A percentile compares a stretch with the other conserved stretches of the same genome.
phyloP scores from a whole-genome alignment of 2,797 vertebrate genomes.

The Sebastes umbrosus region DNA sequence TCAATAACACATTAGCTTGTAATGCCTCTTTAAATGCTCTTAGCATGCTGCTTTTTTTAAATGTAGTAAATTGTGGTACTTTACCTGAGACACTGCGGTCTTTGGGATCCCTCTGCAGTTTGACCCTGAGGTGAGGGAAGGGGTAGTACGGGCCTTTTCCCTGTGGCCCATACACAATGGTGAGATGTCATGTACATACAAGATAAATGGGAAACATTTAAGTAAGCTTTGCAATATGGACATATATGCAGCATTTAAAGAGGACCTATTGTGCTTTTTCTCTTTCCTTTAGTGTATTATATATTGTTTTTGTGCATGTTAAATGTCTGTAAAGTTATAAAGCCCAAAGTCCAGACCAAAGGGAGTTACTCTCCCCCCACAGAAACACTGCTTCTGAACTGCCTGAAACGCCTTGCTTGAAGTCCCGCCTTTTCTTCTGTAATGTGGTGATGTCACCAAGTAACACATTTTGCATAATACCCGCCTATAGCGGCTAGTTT shows the following conservation, averaged over 20 bases:
- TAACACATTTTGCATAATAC: too few species aligned
- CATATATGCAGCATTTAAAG: background rate
- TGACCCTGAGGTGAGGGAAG: slow-evolving; percentile 94
- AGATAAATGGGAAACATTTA: slow-evolving; percentile 19
- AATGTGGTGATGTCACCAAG: too few species aligned
- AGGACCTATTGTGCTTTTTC: too few species aligned
- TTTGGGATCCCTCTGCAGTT: slow-evolving; percentile 93
- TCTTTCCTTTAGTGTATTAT: too few species aligned
- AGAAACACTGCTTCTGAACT: too few species aligned
- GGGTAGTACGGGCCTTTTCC: slow-evolving; percentile 92
- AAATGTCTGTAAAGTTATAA: too few species aligned
- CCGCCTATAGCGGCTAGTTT: too few species aligned
- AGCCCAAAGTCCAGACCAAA: too few species aligned
- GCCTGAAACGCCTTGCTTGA: too few species aligned
- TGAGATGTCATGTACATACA: slow-evolving; percentile 18
- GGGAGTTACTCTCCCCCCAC: too few species aligned
- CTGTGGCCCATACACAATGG: slow-evolving; percentile 77
- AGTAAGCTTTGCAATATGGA: background rate
- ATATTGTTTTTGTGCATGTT: too few species aligned
- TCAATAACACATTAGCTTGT: slow-evolving; percentile 24
- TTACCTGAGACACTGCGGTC: slow-evolving; percentile 99
- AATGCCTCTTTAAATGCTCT: background rate
- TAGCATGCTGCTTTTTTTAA: background rate
- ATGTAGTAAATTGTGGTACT: slow-evolving; percentile 51
- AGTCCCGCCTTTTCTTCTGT: too few species aligned